phyloP scores from a whole-genome alignment of 2,888 invertebrate species.

The Brenthis hecate region DNA sequence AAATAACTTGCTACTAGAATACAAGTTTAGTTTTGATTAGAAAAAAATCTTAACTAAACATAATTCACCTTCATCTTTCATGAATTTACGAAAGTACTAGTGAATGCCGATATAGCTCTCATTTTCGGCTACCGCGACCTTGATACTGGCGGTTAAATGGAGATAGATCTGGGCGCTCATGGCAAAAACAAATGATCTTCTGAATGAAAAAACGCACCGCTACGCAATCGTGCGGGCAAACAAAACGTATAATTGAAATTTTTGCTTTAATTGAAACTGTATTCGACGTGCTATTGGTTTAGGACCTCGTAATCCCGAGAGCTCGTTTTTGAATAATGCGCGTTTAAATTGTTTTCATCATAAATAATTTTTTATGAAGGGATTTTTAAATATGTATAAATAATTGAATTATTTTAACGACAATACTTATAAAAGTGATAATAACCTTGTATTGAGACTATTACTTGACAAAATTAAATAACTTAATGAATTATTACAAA shows the following conservation, averaged over 20 bases:
- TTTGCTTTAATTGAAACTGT: slow-evolving; percentile 40
- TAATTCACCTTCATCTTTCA: slow-evolving; percentile 11
- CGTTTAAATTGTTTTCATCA: slow-evolving; percentile 29
- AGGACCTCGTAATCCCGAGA: slow-evolving; percentile 31
- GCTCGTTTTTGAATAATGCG: slow-evolving; percentile 22
- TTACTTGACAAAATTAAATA: not conserved
- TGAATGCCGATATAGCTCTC: slow-evolving; percentile 9
- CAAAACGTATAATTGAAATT: slow-evolving; percentile 39
- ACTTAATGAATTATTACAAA: not conserved
- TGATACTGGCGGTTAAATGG: slow-evolving; percentile 1
- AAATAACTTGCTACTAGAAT: not conserved
- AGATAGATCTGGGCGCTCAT: slow-evolving; percentile 4
- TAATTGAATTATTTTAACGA: not conserved
- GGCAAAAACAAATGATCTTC: slow-evolving; percentile 19
- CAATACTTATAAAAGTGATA: not conserved
- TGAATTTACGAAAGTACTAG: slow-evolving; percentile 10
- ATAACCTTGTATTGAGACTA: too few species aligned
- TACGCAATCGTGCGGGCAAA: slow-evolving; percentile 32
- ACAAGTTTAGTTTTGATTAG: not conserved
- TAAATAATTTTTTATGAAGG: slow-evolving; percentile 14
- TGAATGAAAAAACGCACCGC: slow-evolving; percentile 18
- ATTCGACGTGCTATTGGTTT: slow-evolving; percentile 34
- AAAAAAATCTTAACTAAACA: slow-evolving; percentile 5
- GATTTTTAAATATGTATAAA: slow-evolving; percentile 8
- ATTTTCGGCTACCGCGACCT: slow-evolving; percentile 8